These are phyloP conservation scores for Luperina nickerlii DNA, from an alignment of 2,888 invertebrate species.

Conservation along the genomic window DNA sequence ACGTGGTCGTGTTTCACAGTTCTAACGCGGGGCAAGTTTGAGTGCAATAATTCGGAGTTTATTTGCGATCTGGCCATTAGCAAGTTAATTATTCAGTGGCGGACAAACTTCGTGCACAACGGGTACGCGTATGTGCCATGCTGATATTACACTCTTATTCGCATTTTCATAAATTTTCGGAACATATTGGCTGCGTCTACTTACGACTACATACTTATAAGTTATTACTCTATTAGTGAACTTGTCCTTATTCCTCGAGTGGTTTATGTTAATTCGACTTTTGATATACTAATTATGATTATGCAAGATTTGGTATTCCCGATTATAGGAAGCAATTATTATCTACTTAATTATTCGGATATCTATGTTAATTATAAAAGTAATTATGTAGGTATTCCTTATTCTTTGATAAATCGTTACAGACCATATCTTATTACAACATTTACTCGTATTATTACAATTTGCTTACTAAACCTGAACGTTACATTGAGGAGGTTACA, in stretches of 20 bases:
- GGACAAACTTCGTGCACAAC: slow-evolving; percentile 72
- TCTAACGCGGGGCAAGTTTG: slow-evolving; percentile 76
- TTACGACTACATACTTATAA: slow-evolving; percentile 22
- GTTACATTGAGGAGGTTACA: neutral
- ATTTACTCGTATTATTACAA: neutral
- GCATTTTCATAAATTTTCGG: slow-evolving; percentile 61
- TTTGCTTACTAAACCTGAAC: neutral
- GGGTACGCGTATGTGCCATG: slow-evolving; percentile 66
- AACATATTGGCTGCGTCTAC: slow-evolving; percentile 45
- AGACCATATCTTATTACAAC: neutral
- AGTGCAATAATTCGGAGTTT: slow-evolving; percentile 87
- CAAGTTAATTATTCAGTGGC: slow-evolving; percentile 86
- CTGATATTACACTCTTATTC: slow-evolving; percentile 67
- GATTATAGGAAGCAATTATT: neutral
- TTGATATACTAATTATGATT: neutral
- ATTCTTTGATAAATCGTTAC: slow-evolving; percentile 2
- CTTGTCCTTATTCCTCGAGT: slow-evolving; percentile 39
- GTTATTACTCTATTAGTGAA: slow-evolving; percentile 46
- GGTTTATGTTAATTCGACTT: slow-evolving; percentile 17
- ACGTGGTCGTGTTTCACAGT: slow-evolving; percentile 73
- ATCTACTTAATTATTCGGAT: neutral
- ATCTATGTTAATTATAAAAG: neutral
- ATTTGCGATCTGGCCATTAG: slow-evolving; percentile 88
- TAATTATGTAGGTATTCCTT: neutral
- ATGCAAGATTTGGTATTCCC: neutral